Evolutionary conservation across 2,113 vertebrate genomes (phyloP), one percentile per base, ranked within the genome.

Genomic region (Micronycteris hirsuta): DNA sequence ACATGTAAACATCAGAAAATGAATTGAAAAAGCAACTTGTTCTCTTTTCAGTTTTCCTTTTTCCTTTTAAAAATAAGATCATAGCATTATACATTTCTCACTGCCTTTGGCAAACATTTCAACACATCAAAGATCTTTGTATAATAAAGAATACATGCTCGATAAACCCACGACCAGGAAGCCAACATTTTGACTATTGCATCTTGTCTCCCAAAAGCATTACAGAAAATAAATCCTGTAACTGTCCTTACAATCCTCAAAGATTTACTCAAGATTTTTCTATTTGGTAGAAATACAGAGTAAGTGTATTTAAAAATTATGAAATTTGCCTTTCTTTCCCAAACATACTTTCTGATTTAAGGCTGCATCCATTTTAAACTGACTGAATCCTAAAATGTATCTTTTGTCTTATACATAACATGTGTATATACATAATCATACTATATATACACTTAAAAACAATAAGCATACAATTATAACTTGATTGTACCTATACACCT

Each of bases 1-100:
- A 98, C 93, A 98, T 97, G 97, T 97, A 98, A 98, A 98, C 98
- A 98, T 98, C 97, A 98, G 97, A 98, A 98, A 98, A 98, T 97
- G 94, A 98, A 98, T 77, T 98, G 98, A 98, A 98, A 98, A 98
- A 98, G 97, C 96, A 98, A 98, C 95, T 97, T 98, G 95, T 97
- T 98, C 92, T 98, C 90, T 97, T 96, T 95, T 97, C 70, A 97
- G 0, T 36, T 94, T 96, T 97, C 94, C 95, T 89, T 33, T 97
- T 92, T 85, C 67, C 52, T 97, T 97, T 97, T 93, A 97, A 94
- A 88, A 97, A 96, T 96, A 98, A 97, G 89, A 97, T 96, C 89
- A 97, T 26, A 97, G 94, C 28, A 81, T 96, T 97, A 98, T 11
- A 97, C 98, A 98, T 98, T 98, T 98, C 97, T 98, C 96, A 98